Base-by-base conservation (phyloP, 1,140 invertebrate species). In the Magallana ariakensis region DNA sequence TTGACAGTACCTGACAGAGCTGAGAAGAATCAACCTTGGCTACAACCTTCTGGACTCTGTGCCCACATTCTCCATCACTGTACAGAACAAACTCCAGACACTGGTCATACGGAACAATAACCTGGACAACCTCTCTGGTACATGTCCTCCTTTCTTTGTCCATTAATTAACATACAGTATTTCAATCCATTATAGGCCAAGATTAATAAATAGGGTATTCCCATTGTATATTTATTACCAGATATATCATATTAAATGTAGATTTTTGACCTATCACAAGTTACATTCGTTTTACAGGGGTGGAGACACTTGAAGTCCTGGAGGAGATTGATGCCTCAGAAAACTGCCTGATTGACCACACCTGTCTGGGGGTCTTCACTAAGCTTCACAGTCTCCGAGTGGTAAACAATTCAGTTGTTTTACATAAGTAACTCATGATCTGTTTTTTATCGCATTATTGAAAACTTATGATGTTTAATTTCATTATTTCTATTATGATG, bases 61-160 rank as follows among this genome's bases (percentile, higher is more conserved):
- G 8, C 92, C 92, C 26, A 87, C 85, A 3, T 90, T 92, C 46
- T 90, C 92, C 15, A 15, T 91, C 16, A 82, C 88, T 46, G 83
- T 87, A 4, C 84, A 87, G 58, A 70, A 60, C 6, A 88, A 86
- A 60, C 82, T 92, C 6, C 85, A 70, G 22, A 90, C 87, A 16
- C 83, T 92, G 4, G 83, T 92, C 53, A 62, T 92, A 6, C 90
- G 89, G 53, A 91, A 91, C 82, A 92, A 92, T 81, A 91, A 90
- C 57, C 83, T 92, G 13, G 92, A 92, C 60, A 90, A 89, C 62
- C 87, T 92, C 16, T 80, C 87, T 83, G 92, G 92, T 91, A 88
- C 83, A 83, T 87, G 33, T 54, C 4, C 60, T 7, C 33, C 5
- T 46, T 46, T 46, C 3, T 5, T 46, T 46, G 2, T 46, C 33